Base-by-base conservation (phyloP, 2,113 vertebrate genomes). In the Phainopepla nitens region DNA sequence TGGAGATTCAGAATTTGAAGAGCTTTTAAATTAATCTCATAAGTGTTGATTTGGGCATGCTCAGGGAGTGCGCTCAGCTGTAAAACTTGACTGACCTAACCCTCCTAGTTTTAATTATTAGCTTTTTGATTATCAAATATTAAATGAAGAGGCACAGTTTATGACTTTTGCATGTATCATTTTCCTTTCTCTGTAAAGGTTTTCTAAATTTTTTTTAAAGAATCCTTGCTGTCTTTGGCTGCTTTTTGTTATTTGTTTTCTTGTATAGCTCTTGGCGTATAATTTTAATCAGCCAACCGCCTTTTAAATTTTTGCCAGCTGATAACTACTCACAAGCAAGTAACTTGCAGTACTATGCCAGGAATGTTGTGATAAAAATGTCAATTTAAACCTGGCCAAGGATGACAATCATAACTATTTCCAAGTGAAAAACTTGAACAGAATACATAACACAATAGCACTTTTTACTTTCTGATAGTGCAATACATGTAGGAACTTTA, bases 1-100 rank as follows among this genome's bases (percentile, higher is more conserved):
- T 75, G 57, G 96, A 97, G 97, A 97, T 94, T 97, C 96, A 64
- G 92, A 96, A 96, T 96, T 78, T 94, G 97, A 97, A 97, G 91
- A 96, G 97, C 93, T 98, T 97, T 97, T 96, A 96, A 97, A 97
- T 98, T 98, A 98, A 98, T 97, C 97, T 97, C 79, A 2, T 96
- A 97, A 97, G 69, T 89, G 92, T 79, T 93, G 69, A 76, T 96
- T 95, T 95, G 95, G 90, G 97, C 97, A 92, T 96, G 89, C 93
- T 97, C 93, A n/a, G 76, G 91, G 92, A 95, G 80, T 22, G 88
- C 6, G 24, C 78, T 97, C 83, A 93, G 72, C 96, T 97, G 92
- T 96, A 94, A 97, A 98, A 95, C 96, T 96, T 96, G 97, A 97
- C 96, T 33, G 89, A 56, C 49, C 71, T 96, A 96, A 97, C 96